Evolutionary conservation across 2,797 vertebrate species (phyloP), one percentile per base, ranked within the genome.

Genomic region (Buceros bicornis): DNA sequence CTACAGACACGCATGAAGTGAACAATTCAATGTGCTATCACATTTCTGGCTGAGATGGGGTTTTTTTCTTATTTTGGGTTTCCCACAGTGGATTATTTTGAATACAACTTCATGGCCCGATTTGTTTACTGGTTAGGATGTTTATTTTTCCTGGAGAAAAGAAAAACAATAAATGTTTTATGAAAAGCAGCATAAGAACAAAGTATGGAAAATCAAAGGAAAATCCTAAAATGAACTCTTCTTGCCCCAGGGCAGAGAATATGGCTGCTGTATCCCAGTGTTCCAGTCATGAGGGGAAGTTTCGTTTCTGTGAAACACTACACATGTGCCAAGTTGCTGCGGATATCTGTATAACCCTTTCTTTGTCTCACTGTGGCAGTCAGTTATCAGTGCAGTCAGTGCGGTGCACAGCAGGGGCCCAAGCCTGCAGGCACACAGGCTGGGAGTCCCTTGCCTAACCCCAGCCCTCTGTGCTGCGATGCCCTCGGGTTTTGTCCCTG

Each of bases 121-220:
- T 83, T 62, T 96, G 60, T 94, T 96, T 95, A 84, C 91, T 91
- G 54, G 42, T 76, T 90, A 61, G 61, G 62, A 58, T 91, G 69
- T 91, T 90, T 96, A 53, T 95, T 94, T 95, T 96, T 93, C 73
- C 48, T 77, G 51, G 26, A 92, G 74, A 84, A 83, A 82, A 87
- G 43, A 73, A 90, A 93, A 94, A 54, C 81, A 93, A 62, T 47
- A 35, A 50, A 72, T 58, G 48, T 88, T 96, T 93, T 69, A 90
- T 90, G 87, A 95, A 95, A 95, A 82, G 47, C 62, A 69, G 20
- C 70, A 28, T 69, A 89, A 94, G 82, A 96, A 85, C 81, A 78
- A 93, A 94, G 84, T 72, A 62, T 11, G 56, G 54, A 78, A 91
- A 95, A 96, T 91, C 79, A 90, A 95, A 96, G 60, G 40, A 83